Evolutionary conservation across 2,888 invertebrate species (phyloP), one percentile per base, ranked within the genome.

Genomic region (Aplocera efformata): DNA sequence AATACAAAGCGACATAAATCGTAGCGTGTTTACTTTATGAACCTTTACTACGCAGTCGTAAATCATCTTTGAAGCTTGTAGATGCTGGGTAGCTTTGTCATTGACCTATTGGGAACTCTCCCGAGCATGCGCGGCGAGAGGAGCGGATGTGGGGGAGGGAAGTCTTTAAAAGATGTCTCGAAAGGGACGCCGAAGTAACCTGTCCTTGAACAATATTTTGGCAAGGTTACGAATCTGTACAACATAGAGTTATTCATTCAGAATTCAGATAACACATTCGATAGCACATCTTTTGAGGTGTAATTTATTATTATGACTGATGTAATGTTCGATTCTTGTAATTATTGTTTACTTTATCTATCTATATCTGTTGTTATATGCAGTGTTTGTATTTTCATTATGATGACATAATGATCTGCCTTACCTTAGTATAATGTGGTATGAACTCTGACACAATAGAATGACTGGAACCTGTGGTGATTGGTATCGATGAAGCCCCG

Each of bases 201-300:
- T 58, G 79, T 70, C 80, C 80, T 81, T 80, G 75, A 77, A 62
- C 56, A 59, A 52, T 63, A 56, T 67, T 71, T 74, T 61, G 58
- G 64, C 73, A 74, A 79, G 73, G 72, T 75, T 75, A 71, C 53
- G 59, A 51, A 40, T 56, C 50, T 60, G 48, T 42, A 40, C 36
- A 22, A 21, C 17, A 34, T 10, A 34, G 5, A 17, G 13, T 2
- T 17, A 3, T 17, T 17, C 13, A 17, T 17, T 17, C 13, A 17
- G 2, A n/a, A n/a, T n/a, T n/a, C n/a, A n/a, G n/a, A n/a, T n/a
- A n/a, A n/a, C n/a, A n/a, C n/a, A n/a, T n/a, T n/a, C n/a, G n/a
- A n/a, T n/a, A n/a, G n/a, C n/a, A n/a, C 5, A 17, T 17, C 13
- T 5, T 17, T 5, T 17, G 13, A 17, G 2, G 13, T 3, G 13